phyloP scores from a whole-genome alignment of 2,888 invertebrate species.

The Cephus pulcher region DNA sequence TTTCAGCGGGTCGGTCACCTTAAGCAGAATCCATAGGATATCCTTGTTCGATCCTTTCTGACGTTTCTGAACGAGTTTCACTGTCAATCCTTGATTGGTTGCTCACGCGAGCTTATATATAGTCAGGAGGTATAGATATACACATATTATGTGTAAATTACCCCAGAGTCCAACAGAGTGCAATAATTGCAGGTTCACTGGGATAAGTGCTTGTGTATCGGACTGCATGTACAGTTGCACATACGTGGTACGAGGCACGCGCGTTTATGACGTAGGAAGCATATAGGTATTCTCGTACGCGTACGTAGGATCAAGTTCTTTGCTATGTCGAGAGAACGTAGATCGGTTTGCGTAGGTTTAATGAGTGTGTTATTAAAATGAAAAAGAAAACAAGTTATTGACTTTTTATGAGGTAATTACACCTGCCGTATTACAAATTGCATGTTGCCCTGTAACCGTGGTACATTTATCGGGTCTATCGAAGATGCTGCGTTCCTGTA shows the following conservation, averaged over 20 bases:
- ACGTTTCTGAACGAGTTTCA: not conserved
- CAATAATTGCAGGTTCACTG: conserved; percentile 5
- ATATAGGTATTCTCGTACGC: not conserved
- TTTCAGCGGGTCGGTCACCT: not conserved
- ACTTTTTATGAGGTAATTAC: not conserved
- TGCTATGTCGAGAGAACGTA: not conserved
- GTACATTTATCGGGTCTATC: not conserved
- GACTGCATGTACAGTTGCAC: not conserved
- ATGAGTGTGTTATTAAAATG: not conserved
- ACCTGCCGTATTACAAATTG: not conserved
- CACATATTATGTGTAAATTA: conserved; percentile 5
- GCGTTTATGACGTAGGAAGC: not conserved
- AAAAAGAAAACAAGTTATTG: not conserved
- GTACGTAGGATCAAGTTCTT: not conserved
- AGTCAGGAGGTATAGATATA: not conserved
- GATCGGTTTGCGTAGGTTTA: not conserved
- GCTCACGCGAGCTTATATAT: not conserved
- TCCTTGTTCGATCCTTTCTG: conserved; percentile 22
- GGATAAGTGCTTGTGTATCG: not conserved
- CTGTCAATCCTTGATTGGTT: not conserved
- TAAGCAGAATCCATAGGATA: not conserved
- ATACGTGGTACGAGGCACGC: not conserved
- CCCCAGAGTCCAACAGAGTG: not conserved
- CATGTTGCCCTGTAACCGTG: not conserved
- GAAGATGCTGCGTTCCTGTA: not conserved